These are phyloP conservation scores for Philaenus spumarius DNA, from an alignment of 1,140 invertebrate species.

Conservation along the genomic window DNA sequence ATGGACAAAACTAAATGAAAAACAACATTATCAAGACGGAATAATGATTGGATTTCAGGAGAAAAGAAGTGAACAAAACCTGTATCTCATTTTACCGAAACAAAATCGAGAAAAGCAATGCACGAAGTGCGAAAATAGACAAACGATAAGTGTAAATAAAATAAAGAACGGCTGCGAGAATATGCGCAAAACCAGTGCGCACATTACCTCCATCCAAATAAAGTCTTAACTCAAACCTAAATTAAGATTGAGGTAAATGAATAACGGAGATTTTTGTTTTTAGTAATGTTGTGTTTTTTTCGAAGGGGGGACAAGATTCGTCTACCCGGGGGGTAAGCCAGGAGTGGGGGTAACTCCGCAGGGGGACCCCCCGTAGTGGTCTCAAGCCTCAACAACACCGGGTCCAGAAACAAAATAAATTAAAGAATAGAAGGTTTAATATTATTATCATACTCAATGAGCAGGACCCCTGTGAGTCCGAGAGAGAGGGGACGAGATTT, in stretches of 20 bases:
- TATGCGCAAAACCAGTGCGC: too few species aligned
- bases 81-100: too few species aligned
- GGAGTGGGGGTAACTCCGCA: neutral
- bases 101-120: too few species aligned
- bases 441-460: conserved; percentile 16
- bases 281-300: too few species aligned
- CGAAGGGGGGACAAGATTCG: neutral
- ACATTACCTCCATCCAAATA: too few species aligned
- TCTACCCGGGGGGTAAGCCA: neutral
- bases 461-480: conserved; percentile 2
- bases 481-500: neutral
- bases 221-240: neutral
- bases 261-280: neutral
- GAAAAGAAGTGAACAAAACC: too few species aligned
- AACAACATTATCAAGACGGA: too few species aligned
- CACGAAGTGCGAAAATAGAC: too few species aligned
- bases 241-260: conserved; percentile 15
- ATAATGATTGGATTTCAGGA: too few species aligned
- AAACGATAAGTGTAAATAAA: too few species aligned
- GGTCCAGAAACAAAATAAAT: conserved; percentile 16
- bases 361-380: neutral
- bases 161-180: too few species aligned
- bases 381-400: conserved; percentile 4
- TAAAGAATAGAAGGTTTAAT: conserved; percentile 16
- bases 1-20: too few species aligned